phyloP scores from a whole-genome alignment of 2,797 vertebrate species.

The Gambelia wislizenii region DNA sequence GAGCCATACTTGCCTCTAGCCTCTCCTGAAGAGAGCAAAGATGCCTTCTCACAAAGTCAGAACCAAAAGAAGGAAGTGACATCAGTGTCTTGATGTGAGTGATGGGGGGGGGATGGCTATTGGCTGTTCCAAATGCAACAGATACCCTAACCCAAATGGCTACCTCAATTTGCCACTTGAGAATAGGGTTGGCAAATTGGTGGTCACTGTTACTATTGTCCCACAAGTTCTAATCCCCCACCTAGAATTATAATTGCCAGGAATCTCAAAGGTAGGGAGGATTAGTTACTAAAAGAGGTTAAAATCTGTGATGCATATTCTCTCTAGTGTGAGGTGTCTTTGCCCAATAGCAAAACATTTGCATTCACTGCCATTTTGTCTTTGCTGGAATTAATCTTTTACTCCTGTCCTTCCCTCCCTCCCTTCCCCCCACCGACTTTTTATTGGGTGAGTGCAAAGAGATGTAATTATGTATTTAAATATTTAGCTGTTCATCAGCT shows the following conservation, averaged over 20 bases:
- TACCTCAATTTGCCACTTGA: neutral
- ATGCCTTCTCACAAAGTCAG: too few species aligned
- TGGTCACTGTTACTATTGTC: neutral
- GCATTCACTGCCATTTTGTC: neutral
- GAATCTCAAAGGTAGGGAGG: neutral
- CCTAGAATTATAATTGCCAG: neutral
- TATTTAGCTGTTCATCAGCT: conserved; percentile 82
- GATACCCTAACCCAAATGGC: neutral
- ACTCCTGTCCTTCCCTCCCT: neutral
- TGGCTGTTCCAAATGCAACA: too few species aligned
- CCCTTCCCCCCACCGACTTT: conserved; percentile 33
- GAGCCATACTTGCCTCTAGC: too few species aligned
- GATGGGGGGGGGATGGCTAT: too few species aligned
- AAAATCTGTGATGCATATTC: neutral
- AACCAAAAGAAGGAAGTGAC: too few species aligned
- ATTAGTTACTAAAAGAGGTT: neutral
- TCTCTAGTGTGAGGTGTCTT: neutral
- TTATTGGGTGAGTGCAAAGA: conserved; percentile 69
- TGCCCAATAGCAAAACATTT: neutral
- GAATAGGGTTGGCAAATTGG: neutral
- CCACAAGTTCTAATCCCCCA: neutral
- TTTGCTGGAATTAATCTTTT: conserved; percentile 16
- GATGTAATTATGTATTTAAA: conserved; percentile 82
- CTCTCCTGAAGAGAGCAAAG: neutral
- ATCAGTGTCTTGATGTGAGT: too few species aligned